Conservation (phyloP, 2,113 vertebrate species). For the Martes martes region DNA sequence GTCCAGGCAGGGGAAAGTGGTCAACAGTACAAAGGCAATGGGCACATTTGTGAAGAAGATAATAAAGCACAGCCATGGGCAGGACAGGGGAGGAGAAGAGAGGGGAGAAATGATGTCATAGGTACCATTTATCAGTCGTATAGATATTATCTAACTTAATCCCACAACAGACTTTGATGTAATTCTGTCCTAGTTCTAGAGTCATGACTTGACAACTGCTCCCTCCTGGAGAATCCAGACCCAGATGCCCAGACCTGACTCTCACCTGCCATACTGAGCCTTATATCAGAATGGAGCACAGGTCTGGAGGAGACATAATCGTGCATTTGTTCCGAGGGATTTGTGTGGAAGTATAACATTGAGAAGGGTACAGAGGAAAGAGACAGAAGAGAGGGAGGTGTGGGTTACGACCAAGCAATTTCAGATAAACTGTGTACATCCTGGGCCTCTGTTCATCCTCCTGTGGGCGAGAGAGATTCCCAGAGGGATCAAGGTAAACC, state of each 20-base stretch:
- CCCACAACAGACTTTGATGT: neutral
- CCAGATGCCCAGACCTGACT: neutral
- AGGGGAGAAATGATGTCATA: accelerated
- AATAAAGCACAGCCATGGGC: accelerated
- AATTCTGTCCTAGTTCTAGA: neutral
- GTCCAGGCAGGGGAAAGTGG: no score
- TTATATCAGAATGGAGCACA: neutral
- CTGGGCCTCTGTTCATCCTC: neutral
- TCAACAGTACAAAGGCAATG: accelerated
- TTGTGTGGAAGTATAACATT: neutral
- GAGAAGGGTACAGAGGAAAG: neutral
- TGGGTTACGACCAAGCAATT: neutral
- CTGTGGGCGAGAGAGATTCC: accelerated
- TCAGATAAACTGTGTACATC: no score
- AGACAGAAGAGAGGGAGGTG: no score
- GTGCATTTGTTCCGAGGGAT: neutral
- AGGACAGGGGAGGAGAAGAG: neutral
- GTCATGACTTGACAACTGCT: neutral
- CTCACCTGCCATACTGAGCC: neutral
- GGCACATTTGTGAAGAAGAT: neutral
- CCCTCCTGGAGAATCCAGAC: neutral
- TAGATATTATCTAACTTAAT: neutral
- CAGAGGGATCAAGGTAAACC: neutral
- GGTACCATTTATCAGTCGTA: neutral
- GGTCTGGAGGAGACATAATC: neutral